These are phyloP conservation scores for Myotis pilosus DNA, from an alignment of 2,797 vertebrate species.

Conservation along the genomic window DNA sequence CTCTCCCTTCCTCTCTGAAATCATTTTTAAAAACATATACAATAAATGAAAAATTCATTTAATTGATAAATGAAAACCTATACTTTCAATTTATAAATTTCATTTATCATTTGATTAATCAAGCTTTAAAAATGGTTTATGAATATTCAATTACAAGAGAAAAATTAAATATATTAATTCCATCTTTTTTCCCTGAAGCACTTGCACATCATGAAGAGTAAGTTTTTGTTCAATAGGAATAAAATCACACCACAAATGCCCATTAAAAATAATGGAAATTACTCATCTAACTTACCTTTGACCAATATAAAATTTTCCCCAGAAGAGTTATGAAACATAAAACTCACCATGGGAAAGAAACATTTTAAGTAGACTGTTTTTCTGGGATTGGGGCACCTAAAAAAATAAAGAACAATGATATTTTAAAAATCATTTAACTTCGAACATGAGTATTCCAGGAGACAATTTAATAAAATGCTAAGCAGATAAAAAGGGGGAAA, in stretches of 20 bases:
- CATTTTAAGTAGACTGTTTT: slow-evolving; percentile 73
- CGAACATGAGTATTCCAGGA: slow-evolving; percentile 57
- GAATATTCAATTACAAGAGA: background rate
- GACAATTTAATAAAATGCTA: slow-evolving; percentile 56
- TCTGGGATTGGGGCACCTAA: slow-evolving; percentile 71
- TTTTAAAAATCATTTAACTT: slow-evolving; percentile 76
- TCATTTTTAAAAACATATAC: too few relatives aligned
- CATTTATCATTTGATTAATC: slow-evolving; percentile 5
- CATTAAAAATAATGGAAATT: slow-evolving; percentile 63
- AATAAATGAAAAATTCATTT: background rate
- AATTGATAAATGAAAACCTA: background rate
- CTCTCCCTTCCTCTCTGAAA: too few relatives aligned
- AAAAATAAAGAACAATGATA: slow-evolving; percentile 73
- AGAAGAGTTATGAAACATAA: slow-evolving; percentile 70
- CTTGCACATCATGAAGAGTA: slow-evolving; percentile 56
- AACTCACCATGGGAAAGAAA: slow-evolving; percentile 60
- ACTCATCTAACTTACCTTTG: slow-evolving; percentile 69
- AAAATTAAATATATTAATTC: slow-evolving; percentile 29
- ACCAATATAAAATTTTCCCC: slow-evolving; percentile 57
- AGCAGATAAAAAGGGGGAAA: slow-evolving; percentile 54
- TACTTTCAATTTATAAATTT: background rate
- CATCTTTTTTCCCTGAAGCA: background rate
- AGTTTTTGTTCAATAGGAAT: slow-evolving; percentile 40
- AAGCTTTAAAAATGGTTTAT: background rate
- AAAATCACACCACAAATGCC: slow-evolving; percentile 31